These are phyloP conservation scores for Rugalucina vietnamica DNA, from an alignment of 2,888 invertebrate species.

Conservation along the genomic window DNA sequence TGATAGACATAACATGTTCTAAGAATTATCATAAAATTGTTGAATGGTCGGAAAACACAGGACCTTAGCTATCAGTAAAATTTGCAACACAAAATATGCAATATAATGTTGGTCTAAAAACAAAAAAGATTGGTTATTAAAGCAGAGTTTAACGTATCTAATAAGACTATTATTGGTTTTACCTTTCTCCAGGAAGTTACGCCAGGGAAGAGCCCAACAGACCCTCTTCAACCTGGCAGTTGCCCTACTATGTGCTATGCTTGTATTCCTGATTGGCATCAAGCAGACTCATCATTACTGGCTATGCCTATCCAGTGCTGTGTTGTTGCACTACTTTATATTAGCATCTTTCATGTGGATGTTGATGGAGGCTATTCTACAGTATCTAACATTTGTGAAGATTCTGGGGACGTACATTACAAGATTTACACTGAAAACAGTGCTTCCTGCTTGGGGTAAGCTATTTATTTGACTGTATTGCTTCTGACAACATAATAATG, in stretches of 20 bases:
- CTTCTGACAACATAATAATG: no score
- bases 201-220: slow-evolving; percentile 88
- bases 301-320: slow-evolving; percentile 87
- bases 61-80: no score
- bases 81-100: no score
- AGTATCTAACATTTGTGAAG: slow-evolving; percentile 89
- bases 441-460: slow-evolving; percentile 88
- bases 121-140: no score
- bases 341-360: slow-evolving; percentile 90
- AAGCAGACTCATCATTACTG: slow-evolving; percentile 81
- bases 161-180: no score
- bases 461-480: no score
- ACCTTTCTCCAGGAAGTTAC: slow-evolving; percentile 85
- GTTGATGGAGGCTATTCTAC: slow-evolving; percentile 89
- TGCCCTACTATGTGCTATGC: slow-evolving; percentile 87
- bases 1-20: no score
- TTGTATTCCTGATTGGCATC: slow-evolving; percentile 83
- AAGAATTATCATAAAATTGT: no score
- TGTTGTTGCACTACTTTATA: slow-evolving; percentile 88
- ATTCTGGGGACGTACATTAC: slow-evolving; percentile 87
- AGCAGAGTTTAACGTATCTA: no score
- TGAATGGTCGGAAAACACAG: no score
- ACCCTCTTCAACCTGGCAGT: slow-evolving; percentile 88
- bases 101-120: no score
- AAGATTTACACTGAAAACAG: slow-evolving; percentile 88